phyloP scores from a whole-genome alignment of 2,113 vertebrate species.

The Ceyx margarethae region DNA sequence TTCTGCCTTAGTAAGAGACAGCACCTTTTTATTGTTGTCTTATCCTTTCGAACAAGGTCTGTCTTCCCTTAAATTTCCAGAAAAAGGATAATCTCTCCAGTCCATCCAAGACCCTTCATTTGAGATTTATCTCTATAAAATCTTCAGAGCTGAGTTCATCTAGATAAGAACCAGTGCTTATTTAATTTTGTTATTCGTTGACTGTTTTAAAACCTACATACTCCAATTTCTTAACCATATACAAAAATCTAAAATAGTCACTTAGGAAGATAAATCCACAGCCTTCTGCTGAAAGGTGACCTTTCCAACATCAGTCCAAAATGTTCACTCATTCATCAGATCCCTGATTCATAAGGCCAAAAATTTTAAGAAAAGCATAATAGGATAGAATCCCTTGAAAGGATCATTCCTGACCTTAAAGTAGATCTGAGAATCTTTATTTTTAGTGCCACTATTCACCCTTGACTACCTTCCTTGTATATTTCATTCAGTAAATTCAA shows the following conservation, averaged over 20 bases:
- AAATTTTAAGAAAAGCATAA: background rate
- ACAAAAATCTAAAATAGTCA: background rate
- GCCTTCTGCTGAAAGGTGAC: background rate
- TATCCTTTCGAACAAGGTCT: background rate
- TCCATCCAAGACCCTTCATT: background rate
- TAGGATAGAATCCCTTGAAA: background rate
- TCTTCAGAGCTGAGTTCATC: background rate
- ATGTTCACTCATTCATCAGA: background rate
- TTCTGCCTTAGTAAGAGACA: background rate
- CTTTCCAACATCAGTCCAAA: background rate
- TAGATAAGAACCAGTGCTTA: background rate
- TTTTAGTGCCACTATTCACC: background rate
- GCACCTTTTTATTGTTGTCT: background rate
- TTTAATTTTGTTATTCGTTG: background rate
- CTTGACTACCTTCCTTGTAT: background rate
- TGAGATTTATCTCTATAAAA: background rate
- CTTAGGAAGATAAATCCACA: background rate
- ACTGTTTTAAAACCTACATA: background rate
- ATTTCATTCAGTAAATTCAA: background rate
- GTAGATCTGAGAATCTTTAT: background rate
- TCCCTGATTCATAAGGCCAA: background rate
- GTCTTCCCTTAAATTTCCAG: background rate
- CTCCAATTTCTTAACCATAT: background rate
- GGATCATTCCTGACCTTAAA: background rate
- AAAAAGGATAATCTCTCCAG: background rate